Evolutionary conservation across 2,113 vertebrate genomes (phyloP).

Genomic region (Calidris pygmaea): DNA sequence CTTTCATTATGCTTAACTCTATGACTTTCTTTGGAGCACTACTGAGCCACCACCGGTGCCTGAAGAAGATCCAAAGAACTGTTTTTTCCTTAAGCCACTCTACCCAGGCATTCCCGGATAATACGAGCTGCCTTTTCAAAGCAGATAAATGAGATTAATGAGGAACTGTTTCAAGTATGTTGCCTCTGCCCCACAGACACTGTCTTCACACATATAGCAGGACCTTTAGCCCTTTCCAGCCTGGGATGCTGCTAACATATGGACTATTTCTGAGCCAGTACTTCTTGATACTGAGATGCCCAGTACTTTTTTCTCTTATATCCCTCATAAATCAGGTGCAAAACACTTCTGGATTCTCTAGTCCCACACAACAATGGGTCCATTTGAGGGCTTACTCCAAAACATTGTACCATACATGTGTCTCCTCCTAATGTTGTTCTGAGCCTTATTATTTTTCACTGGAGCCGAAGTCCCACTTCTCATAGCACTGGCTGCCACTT

Average conservation of each 20-base stretch:
- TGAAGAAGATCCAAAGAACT: neutral
- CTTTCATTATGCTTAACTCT: neutral
- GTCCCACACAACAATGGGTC: neutral
- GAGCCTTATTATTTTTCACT: neutral
- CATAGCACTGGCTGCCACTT: neutral
- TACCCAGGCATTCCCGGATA: neutral
- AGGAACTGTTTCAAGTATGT: neutral
- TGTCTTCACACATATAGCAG: neutral
- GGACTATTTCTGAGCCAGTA: neutral
- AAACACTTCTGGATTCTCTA: neutral
- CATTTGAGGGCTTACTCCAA: neutral
- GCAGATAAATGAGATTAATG: neutral
- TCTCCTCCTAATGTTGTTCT: neutral
- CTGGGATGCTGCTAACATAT: neutral
- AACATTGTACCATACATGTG: neutral
- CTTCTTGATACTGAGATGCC: neutral
- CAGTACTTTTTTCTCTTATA: neutral
- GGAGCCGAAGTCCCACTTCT: neutral
- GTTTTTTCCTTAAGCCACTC: neutral
- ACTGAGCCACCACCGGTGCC: neutral
- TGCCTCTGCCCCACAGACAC: neutral
- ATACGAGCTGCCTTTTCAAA: neutral
- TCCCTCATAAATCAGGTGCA: neutral
- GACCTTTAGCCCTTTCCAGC: neutral
- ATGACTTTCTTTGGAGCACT: neutral